Conservation (phyloP, 2,888 invertebrate genomes). For the Caradrina kadenii region DNA sequence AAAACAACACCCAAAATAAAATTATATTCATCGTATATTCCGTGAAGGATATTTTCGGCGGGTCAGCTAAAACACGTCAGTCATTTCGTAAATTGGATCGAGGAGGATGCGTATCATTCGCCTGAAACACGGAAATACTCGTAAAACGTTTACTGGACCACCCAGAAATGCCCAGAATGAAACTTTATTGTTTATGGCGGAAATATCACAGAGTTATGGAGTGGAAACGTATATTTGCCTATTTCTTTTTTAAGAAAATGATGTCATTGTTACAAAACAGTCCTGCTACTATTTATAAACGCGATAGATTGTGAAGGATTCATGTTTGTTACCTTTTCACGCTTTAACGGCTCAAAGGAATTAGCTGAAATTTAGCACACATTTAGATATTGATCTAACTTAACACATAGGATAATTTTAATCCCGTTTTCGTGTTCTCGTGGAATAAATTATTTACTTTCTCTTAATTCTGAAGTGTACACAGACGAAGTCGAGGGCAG, state of each 20-base stretch:
- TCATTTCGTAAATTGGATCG: slow-evolving; percentile 46
- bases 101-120: slow-evolving; percentile 39
- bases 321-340: too few relatives aligned
- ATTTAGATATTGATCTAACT: too few relatives aligned
- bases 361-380: too few relatives aligned
- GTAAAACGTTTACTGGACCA: slow-evolving; percentile 48
- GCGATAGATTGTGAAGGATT: too few relatives aligned
- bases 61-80: slow-evolving; percentile 32
- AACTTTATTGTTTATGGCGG: slow-evolving; percentile 34
- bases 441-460: too few relatives aligned
- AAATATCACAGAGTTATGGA: slow-evolving; percentile 9
- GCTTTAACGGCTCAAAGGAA: too few relatives aligned
- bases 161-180: slow-evolving; percentile 24
- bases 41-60: slow-evolving; percentile 22
- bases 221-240: neutral
- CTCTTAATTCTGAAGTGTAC: too few relatives aligned
- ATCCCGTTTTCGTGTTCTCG: too few relatives aligned
- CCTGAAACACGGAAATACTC: slow-evolving; percentile 36
- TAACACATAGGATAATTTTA: too few relatives aligned
- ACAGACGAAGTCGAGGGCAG: too few relatives aligned
- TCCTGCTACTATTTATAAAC: too few relatives aligned
- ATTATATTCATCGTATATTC: neutral
- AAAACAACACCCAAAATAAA: neutral
- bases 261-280: slow-evolving; percentile 1
- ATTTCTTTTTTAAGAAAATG: slow-evolving; percentile 2